Percentiles rank a stretch among this genome's conserved stretches.
Conservation (phyloP, 2,113 vertebrate species). For the Psephotus haematonotus region DNA sequence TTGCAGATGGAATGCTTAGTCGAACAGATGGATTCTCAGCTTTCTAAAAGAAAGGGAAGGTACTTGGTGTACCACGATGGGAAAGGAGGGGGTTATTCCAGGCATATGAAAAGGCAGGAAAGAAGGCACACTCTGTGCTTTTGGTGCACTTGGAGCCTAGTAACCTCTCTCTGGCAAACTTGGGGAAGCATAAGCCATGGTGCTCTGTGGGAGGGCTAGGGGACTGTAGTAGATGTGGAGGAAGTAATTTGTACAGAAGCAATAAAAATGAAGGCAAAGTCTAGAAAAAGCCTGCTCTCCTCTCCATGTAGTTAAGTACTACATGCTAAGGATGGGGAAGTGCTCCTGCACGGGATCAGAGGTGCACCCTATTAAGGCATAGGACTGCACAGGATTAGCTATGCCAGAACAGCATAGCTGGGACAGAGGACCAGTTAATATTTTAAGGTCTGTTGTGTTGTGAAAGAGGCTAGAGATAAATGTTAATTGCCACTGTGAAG, state of each 20-base stretch:
- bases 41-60: conserved; percentile 56
- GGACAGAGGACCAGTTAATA: neutral
- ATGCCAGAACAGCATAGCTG: neutral
- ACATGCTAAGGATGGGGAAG: neutral
- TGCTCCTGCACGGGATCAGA: neutral
- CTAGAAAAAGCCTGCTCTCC: neutral
- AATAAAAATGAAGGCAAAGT: neutral
- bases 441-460: neutral
- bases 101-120: conserved; percentile 21
- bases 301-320: neutral
- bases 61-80: conserved; percentile 39
- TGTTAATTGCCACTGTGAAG: neutral
- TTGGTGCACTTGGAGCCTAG: conserved; percentile 13
- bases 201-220: neutral
- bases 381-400: neutral
- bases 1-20: conserved; percentile 55
- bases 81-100: conserved; percentile 26
- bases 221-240: neutral
- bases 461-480: neutral
- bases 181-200: neutral
- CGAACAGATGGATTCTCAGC: conserved; percentile 59
- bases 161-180: neutral
- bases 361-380: neutral
- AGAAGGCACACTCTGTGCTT: conserved; percentile 24
- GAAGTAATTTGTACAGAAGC: neutral